A percentile compares a stretch with the other conserved stretches of the same genome.
These are phyloP conservation scores for Zaprionus tsacasi DNA, from an alignment of 1,140 invertebrate genomes.

Conservation along the genomic window DNA sequence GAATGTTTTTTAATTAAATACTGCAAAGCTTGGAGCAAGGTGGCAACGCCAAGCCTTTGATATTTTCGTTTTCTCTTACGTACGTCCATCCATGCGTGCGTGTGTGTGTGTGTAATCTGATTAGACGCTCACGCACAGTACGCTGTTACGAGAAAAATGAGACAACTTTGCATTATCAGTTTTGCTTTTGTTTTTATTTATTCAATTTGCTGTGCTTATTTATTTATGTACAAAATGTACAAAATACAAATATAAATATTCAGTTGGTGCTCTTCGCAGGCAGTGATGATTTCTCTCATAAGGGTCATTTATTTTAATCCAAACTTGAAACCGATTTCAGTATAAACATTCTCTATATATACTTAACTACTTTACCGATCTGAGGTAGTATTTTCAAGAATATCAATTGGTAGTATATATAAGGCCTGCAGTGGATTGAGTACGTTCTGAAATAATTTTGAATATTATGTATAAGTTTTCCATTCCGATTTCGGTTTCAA, in stretches of 20 bases:
- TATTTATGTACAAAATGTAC: constrained; percentile 47
- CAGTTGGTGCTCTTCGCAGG: constrained; percentile 39
- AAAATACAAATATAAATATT: constrained; percentile 36
- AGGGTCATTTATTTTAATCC: constrained; percentile 11
- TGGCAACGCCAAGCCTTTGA: constrained; percentile 18
- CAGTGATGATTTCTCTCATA: constrained; percentile 43
- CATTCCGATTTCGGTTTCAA: constrained; percentile 24
- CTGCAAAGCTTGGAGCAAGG: background rate
- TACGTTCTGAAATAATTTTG: constrained; percentile 25
- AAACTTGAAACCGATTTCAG: constrained; percentile 26
- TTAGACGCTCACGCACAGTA: background rate
- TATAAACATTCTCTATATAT: background rate
- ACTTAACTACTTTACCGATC: constrained; percentile 28
- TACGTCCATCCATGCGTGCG: background rate
- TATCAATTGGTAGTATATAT: constrained; percentile 23
- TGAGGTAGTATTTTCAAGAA: constrained; percentile 41
- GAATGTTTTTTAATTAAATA: background rate
- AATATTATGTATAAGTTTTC: constrained; percentile 1
- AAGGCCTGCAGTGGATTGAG: constrained; percentile 35
- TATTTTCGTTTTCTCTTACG: background rate
- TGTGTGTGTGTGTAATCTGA: background rate
- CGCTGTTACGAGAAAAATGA: background rate
- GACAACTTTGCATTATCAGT: constrained; percentile 3
- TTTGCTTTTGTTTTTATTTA: constrained; percentile 16
- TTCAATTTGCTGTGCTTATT: background rate